phyloP scores from a whole-genome alignment of 1,140 invertebrate species.

The Zaprionus ghesquierei region DNA sequence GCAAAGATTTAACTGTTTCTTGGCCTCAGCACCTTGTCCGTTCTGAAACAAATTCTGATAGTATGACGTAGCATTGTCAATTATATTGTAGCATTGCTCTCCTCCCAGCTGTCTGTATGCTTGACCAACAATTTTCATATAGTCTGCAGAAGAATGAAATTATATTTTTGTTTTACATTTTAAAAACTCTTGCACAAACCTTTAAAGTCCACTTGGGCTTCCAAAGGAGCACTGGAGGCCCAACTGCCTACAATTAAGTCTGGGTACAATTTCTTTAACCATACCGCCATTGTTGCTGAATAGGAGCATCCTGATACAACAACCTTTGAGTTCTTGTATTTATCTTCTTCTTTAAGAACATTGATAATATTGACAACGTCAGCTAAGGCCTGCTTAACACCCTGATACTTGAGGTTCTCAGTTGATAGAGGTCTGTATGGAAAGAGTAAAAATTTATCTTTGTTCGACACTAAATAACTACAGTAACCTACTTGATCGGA shows the following conservation, averaged over 20 bases:
- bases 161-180: neutral
- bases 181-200: neutral
- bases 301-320: constrained; percentile 91
- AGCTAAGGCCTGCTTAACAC: constrained; percentile 90
- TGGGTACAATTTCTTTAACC: constrained; percentile 91
- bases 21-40: constrained; percentile 47
- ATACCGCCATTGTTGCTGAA: constrained; percentile 89
- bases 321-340: constrained; percentile 76
- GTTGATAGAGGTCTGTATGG: constrained; percentile 82
- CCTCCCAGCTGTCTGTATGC: constrained; percentile 74
- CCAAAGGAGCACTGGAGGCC: constrained; percentile 90
- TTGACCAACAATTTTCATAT: constrained; percentile 61
- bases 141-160: constrained; percentile 35
- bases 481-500: constrained; percentile 86
- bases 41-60: constrained; percentile 75
- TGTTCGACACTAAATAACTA: neutral
- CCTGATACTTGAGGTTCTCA: constrained; percentile 87
- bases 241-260: constrained; percentile 86
- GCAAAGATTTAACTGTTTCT: constrained; percentile 80
- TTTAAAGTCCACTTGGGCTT: constrained; percentile 87
- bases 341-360: constrained; percentile 83
- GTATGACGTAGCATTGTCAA: constrained; percentile 84
- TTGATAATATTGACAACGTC: constrained; percentile 89
- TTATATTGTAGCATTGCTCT: constrained; percentile 82
- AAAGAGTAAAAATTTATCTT: neutral